phyloP scores from a whole-genome alignment of 2,113 vertebrate genomes.

The Bolborhynchus lineola region DNA sequence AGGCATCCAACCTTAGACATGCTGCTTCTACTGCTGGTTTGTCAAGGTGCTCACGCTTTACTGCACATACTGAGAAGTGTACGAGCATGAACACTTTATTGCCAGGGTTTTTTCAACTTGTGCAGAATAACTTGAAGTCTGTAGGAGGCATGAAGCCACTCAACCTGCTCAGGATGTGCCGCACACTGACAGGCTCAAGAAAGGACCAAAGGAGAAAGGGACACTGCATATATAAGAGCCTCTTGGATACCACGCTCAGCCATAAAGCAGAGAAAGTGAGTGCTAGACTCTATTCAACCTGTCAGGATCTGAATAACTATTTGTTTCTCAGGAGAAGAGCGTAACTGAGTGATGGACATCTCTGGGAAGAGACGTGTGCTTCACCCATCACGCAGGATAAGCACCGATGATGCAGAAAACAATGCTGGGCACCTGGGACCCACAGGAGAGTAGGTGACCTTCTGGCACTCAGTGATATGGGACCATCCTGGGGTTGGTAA shows the following conservation, averaged over 20 bases:
- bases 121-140: background rate
- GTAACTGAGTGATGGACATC: background rate
- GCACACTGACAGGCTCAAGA: background rate
- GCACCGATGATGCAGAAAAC: background rate
- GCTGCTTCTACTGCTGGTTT: background rate
- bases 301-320: background rate
- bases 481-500: background rate
- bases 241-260: background rate
- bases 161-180: background rate
- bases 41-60: background rate
- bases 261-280: background rate
- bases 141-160: background rate
- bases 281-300: background rate
- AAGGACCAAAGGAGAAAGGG: background rate
- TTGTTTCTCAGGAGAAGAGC: background rate
- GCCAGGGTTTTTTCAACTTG: background rate
- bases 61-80: background rate
- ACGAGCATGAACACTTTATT: background rate
- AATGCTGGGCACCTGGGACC: background rate
- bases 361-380: background rate
- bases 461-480: background rate
- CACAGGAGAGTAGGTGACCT: accelerated
- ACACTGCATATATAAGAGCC: background rate
- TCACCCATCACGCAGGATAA: background rate
- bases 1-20: background rate